Percentiles rank a stretch among this genome's conserved stretches.
phyloP scores from a whole-genome alignment of 2,113 vertebrate genomes.

The Corythornis cristatus region DNA sequence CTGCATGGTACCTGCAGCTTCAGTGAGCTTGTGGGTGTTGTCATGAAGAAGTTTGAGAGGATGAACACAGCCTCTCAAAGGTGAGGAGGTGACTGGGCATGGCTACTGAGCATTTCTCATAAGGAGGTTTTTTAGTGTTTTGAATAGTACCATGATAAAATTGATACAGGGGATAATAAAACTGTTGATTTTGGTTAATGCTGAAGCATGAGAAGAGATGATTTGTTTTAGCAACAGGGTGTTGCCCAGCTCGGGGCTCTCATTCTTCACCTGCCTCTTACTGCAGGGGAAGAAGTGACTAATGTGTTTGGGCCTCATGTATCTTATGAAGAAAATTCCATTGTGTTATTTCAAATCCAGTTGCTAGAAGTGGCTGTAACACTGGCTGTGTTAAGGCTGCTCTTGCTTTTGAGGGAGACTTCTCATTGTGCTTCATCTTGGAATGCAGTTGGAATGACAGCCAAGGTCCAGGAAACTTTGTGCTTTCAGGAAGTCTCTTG shows the following conservation, averaged over 20 bases:
- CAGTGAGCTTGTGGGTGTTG: no score
- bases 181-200: fast-evolving
- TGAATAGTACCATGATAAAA: neutral
- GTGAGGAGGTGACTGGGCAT: neutral
- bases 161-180: neutral
- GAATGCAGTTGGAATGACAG: neutral
- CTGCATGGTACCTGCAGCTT: no score
- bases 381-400: neutral
- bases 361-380: neutral
- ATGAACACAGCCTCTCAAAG: no score
- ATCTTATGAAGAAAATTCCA: neutral
- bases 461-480: neutral
- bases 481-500: neutral
- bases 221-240: neutral
- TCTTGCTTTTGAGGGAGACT: neutral
- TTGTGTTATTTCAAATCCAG: neutral
- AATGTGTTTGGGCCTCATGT: neutral
- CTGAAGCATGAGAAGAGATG: neutral
- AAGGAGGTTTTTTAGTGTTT: neutral
- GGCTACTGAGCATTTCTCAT: fast-evolving
- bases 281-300: fast-evolving
- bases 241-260: neutral
- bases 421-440: neutral
- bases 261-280: neutral
- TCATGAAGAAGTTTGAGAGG: no score